Evolutionary conservation across 2,888 invertebrate species (phyloP), one percentile per base, ranked within the genome.

Genomic region (Aphodius sticticus): DNA sequence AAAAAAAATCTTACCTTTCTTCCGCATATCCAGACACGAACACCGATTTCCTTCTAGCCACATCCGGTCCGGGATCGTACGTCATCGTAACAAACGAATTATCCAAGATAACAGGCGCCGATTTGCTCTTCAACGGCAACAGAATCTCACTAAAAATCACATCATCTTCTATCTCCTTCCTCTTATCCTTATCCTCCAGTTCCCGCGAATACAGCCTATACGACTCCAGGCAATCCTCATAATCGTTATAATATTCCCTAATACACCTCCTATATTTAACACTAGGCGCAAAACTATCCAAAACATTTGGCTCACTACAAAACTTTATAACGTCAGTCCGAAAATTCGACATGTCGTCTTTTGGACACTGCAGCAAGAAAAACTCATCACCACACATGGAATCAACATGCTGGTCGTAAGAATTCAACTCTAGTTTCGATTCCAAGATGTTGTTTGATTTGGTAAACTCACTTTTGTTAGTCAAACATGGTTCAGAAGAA

Each of bases 191-290:
- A 76, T 77, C 76, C 14, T 76, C 77, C 37, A 79, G 72, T 69
- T 72, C 70, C 71, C 79, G 76, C 38, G 71, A 69, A 36, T 80
- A 81, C 69, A 77, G 72, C 77, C 78, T 53, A 16, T 81, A 81
- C 14, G 81, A 81, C 71, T 81, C 81, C 76, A 93, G 87, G 83
- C 92, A 92, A 83, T 93, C 92, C 77, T 91, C 92, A 86, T 92
- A 92, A 82, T 92, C 93, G 86, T 93, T 93, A 87, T 93, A 93
- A 83, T 93, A 93, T 86, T 93, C 93, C 38, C 92, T 90, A 83
- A 89, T 84, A 79, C 87, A 87, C 81, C 85, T 86, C 70, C 86
- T 85, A 81, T 86, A 88, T 72, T 74, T 80, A 12, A 77, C 77
- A 16, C 79, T 16, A 14, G 81, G 74, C 7, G 75, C 76, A 6